Percentiles rank a stretch among this genome's conserved stretches.
phyloP scores from a whole-genome alignment of 2,888 invertebrate species.

The Desoria tigrina region DNA sequence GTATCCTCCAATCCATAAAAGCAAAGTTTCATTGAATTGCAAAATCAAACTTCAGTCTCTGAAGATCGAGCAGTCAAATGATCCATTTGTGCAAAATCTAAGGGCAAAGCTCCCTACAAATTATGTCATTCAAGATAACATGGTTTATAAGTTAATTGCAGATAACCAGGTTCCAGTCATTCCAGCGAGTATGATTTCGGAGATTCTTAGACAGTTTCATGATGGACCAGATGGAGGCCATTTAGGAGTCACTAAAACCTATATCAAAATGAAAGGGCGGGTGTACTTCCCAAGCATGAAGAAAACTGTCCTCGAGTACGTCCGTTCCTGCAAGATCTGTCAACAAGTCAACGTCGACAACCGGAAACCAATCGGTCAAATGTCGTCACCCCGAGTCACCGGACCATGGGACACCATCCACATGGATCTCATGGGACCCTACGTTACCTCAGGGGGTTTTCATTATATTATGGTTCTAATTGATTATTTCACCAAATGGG shows the following conservation, averaged over 20 bases:
- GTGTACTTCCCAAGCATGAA: slow-evolving; percentile 16
- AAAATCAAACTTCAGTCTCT: not conserved
- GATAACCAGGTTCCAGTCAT: too few species aligned
- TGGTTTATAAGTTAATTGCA: too few species aligned
- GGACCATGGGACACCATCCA: slow-evolving; percentile 29
- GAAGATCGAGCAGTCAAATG: too few species aligned
- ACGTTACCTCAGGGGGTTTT: not conserved
- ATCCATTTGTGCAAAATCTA: too few species aligned
- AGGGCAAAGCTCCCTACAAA: too few species aligned
- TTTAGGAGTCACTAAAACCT: too few species aligned
- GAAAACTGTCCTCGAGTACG: slow-evolving; percentile 17
- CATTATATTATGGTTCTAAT: slow-evolving; percentile 35
- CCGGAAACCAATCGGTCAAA: slow-evolving; percentile 19
- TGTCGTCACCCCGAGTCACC: slow-evolving; percentile 6
- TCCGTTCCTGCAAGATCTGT: slow-evolving; percentile 30
- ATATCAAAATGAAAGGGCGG: slow-evolving; percentile 28
- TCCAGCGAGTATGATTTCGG: too few species aligned
- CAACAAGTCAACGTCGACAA: slow-evolving; percentile 23
- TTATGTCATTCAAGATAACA: too few species aligned
- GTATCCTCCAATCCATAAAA: not conserved
- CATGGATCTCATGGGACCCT: slow-evolving; percentile 33
- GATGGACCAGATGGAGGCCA: too few species aligned
- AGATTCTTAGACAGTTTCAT: too few species aligned
- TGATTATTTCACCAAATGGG: slow-evolving; percentile 41
- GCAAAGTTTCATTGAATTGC: not conserved